Evolutionary conservation across 2,113 vertebrate species (phyloP), one percentile per base, ranked within the genome.

Genomic region (Corythoichthys haematopterus): DNA sequence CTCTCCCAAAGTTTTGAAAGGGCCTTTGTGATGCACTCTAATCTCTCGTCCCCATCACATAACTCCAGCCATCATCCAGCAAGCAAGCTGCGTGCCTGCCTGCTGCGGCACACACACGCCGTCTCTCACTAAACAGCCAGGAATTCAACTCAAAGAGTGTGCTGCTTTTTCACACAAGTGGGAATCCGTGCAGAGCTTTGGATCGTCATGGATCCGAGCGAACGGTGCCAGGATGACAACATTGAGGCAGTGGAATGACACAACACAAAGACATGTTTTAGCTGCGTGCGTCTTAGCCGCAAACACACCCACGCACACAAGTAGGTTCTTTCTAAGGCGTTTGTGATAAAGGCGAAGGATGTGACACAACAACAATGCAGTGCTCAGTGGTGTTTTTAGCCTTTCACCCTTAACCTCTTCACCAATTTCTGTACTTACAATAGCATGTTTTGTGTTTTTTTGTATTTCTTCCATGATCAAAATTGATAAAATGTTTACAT

Each of bases 31-130:
- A 81, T 78, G 82, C 5, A 64, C 36, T 79, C 85, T 87, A 89
- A 90, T 90, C 85, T 88, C 79, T 68, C 68, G 74, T 80, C 80
- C 84, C 69, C 79, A 85, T 87, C 86, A 58, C 85, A 88, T 82
- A 87, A 86, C 80, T 87, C 70, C 69, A 57, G 70, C 65, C 66
- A 72, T 76, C 79, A 81, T 80, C 69, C 87, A 77, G 84, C 78
- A 76, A 78, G 80, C 75, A 70, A 73, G 84, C 71, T 70, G 65
- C 66, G 47, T 14, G 47, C 14, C 50, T 5, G 16, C 52, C 38
- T 8, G 38, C 58, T n/a, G 37, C 37, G 14, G 4, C 20, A 20
- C 61, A 56, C 3, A 14, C 75, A 78, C 74, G 6, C 4, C 16
- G 71, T 75, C 74, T 6, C 52, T 50, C 60, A 55, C 57, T 70